Evolutionary conservation across 2,888 invertebrate species (phyloP), one percentile per base, ranked within the genome.

Genomic region (Agrochola lychnidis): DNA sequence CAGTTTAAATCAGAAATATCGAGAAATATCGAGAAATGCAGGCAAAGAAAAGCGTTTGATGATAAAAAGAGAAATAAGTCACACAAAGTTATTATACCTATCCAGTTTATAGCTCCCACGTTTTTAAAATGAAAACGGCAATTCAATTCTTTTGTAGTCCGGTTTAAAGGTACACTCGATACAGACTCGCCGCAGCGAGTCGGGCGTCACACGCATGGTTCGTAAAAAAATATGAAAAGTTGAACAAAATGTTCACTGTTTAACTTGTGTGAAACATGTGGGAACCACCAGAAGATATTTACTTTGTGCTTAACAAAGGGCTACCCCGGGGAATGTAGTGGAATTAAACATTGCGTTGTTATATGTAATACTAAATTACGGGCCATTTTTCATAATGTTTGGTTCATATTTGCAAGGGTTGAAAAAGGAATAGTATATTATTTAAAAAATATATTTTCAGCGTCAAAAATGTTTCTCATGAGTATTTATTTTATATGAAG

Each of bases 301-400:
- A 76, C 78, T 82, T 84, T 80, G 73, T 53, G 63, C 56, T 56
- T 12, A 69, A 86, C 86, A 86, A 86, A 81, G 66, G 63, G 42
- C 30, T 59, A 64, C 84, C 74, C 45, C 42, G 45, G 76, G 77
- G 68, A 73, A 75, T 53, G 62, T 56, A 25, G 48, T 30, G 40
- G 51, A 79, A 76, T 84, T 66, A 71, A 76, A 74, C 64, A 68
- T 63, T 64, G 16, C n/a, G 51, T 66, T 51, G 30, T n/a, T 70
- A 56, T 42, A n/a, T n/a, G n/a, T n/a, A 79, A 36, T 48, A 53
- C n/a, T 64, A 68, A 76, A 69, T 69, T 69, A 64, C n/a, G 16
- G 16, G 30, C 40, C 40, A 30, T 77, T 72, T 80, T 51, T 59
- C 66, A 62, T 70, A 5, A 62, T 74, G 25, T 67, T 67, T 36